These are phyloP conservation scores for Sander lucioperca DNA, from an alignment of 2,113 vertebrate genomes.

Conservation along the genomic window DNA sequence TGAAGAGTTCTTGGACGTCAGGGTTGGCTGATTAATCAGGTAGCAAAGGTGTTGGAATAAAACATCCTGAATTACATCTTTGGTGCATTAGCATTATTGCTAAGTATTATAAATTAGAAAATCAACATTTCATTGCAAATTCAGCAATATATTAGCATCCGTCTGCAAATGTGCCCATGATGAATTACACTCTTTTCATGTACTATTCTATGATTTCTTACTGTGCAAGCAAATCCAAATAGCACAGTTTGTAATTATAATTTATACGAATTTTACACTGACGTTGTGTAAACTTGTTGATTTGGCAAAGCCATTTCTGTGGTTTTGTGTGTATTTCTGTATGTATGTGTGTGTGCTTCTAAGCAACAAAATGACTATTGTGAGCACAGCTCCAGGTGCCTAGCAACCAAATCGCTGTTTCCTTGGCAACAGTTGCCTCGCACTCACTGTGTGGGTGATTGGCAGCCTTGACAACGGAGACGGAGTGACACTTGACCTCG, in stretches of 20 bases:
- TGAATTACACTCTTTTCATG: slow-evolving; percentile 64
- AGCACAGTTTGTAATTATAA: slow-evolving; percentile 47
- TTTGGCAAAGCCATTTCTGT: slow-evolving; percentile 58
- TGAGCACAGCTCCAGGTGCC: slow-evolving; percentile 86
- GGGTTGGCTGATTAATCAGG: slow-evolving; percentile 73
- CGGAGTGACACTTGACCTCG: slow-evolving; percentile 83
- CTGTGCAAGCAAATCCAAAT: slow-evolving; percentile 65
- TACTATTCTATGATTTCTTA: slow-evolving; percentile 59
- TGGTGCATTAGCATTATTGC: slow-evolving; percentile 76
- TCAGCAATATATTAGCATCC: slow-evolving; percentile 73
- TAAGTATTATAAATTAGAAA: slow-evolving; percentile 75
- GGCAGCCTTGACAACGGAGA: slow-evolving; percentile 85
- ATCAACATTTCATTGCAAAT: slow-evolving; percentile 66
- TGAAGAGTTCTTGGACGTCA: slow-evolving; percentile 56
- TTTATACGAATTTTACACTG: slow-evolving; percentile 60
- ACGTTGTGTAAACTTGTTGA: slow-evolving; percentile 73
- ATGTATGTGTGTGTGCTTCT: slow-evolving; percentile 66
- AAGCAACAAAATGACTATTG: slow-evolving; percentile 85
- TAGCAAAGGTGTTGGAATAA: slow-evolving; percentile 61
- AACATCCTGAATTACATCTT: slow-evolving; percentile 66
- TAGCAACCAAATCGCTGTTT: slow-evolving; percentile 86
- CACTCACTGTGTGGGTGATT: slow-evolving; percentile 85
- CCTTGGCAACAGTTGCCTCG: slow-evolving; percentile 86
- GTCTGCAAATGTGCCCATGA: slow-evolving; percentile 63
- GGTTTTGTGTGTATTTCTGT: slow-evolving; percentile 64